Base-by-base conservation (phyloP, 2,888 invertebrate genomes). In the Andrena bicolor region DNA sequence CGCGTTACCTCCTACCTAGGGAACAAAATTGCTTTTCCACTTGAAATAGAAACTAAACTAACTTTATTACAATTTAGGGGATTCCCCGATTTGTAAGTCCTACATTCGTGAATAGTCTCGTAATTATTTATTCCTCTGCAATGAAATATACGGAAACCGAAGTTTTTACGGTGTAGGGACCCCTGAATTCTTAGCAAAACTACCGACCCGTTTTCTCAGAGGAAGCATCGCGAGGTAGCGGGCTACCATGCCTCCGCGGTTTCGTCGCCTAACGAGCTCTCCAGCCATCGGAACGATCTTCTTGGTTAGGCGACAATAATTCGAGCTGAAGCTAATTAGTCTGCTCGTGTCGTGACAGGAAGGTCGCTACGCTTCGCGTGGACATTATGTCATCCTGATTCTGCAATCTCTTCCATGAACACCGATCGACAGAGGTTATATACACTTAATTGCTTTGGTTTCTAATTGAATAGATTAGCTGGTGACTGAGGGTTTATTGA, bases 301-400 rank as follows among this genome's bases (percentile, higher is more conserved):
- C 53, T 74, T 70, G 58, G 51, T 61, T 30, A 66, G 82, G 51
- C 66, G 82, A 86, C 80, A 84, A 80, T 89, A 79, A 86, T 88
- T 84, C 73, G 56, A 69, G 72, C 70, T 49, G 32, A 60, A 30
- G 63, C 70, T 83, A 89, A 88, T 88, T 89, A 89, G 70, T 61
- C 16, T 53, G 66, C 76, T 73, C 63, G 60, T 28, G 63, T 69
- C 53, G 64, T 51, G 28, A 75, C 69, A 80, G 82, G 70, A 88
- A 85, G 87, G 60, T 82, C 82, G 73, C 73, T 75, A 72, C 68
- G 65, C 78, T 69, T 72, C 78, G 72, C 49, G 23, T 7, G 28
- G 26, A 60, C 56, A 35, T 86, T 80, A 72, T 78, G 78, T 88
- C 81, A 76, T 16, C 10, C n/a, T 3, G 10, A 26, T 61, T 69